phyloP scores from a whole-genome alignment of 2,113 vertebrate genomes.

The Melanostigma gelatinosum region DNA sequence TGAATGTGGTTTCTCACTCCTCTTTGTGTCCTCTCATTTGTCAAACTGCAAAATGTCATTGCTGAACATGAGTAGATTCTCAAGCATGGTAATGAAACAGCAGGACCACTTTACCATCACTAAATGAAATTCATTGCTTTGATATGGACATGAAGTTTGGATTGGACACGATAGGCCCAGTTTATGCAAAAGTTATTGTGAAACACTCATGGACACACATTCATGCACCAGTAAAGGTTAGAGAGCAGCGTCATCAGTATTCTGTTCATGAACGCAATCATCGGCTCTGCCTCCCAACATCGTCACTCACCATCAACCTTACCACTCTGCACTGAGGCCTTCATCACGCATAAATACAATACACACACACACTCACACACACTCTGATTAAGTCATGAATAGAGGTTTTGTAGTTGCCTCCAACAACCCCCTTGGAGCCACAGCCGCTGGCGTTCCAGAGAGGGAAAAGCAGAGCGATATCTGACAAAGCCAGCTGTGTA shows the following conservation, averaged over 20 bases:
- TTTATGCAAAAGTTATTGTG: not conserved
- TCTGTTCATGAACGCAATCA: conserved; percentile 66
- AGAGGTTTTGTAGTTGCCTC: conserved; percentile 9
- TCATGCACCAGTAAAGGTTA: not conserved
- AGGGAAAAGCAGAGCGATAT: not conserved
- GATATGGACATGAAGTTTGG: conserved; percentile 27
- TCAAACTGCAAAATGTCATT: conserved; percentile 48
- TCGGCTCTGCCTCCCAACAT: conserved; percentile 45
- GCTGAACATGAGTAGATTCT: conserved; percentile 37
- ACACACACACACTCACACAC: conserved; percentile 17
- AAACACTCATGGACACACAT: not conserved
- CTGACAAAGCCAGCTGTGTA: not conserved
- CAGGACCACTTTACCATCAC: conserved; percentile 2
- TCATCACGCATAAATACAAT: conserved; percentile 24
- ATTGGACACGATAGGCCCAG: not conserved
- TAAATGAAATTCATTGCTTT: conserved; percentile 42
- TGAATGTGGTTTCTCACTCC: conserved; percentile 16
- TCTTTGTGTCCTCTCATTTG: conserved; percentile 43
- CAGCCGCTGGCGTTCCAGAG: not conserved
- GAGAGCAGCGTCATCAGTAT: conserved; percentile 64
- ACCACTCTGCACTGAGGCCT: conserved; percentile 26
- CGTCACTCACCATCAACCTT: conserved; percentile 53
- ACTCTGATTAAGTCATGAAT: conserved; percentile 37
- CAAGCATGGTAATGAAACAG: conserved; percentile 24
- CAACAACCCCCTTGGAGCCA: conserved; percentile 8